Evolutionary conservation across 2,888 invertebrate genomes (phyloP).

Genomic region (Andrena bicolor): DNA sequence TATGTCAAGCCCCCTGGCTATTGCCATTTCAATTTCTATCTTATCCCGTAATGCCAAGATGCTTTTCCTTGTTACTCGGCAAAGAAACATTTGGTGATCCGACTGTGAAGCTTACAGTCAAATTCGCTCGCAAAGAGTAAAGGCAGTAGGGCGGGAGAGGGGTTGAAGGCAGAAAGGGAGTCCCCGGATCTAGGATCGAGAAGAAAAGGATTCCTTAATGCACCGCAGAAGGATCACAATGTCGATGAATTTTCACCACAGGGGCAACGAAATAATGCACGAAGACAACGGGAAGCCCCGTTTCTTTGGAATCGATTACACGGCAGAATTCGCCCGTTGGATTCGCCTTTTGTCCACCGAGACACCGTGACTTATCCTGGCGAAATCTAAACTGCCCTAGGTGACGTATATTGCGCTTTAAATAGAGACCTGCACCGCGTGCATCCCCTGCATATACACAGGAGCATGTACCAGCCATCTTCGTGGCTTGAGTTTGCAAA

Average conservation of each 20-base stretch:
- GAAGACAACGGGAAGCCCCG: not conserved
- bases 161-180: not conserved
- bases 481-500: not conserved
- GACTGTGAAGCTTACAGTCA: not conserved
- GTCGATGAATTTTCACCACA: constrained; percentile 11
- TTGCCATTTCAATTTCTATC: not conserved
- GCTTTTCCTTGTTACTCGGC: not conserved
- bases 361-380: constrained; percentile 12
- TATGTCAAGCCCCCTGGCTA: too few species aligned
- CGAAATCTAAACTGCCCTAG: constrained; percentile 8
- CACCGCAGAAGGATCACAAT: constrained; percentile 34
- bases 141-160: not conserved
- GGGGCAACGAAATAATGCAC: constrained; percentile 11
- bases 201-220: constrained; percentile 35
- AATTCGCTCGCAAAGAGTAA: not conserved
- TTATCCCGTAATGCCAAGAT: not conserved
- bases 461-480: not conserved
- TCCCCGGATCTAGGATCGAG: not conserved
- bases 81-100: not conserved
- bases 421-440: constrained; percentile 11
- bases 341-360: not conserved
- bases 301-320: constrained; percentile 22
- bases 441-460: constrained; percentile 7
- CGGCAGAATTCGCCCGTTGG: not conserved
- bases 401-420: constrained; percentile 32